These are phyloP conservation scores for Thalassaphorura encarpata DNA, from an alignment of 1,140 invertebrate species.

Conservation along the genomic window DNA sequence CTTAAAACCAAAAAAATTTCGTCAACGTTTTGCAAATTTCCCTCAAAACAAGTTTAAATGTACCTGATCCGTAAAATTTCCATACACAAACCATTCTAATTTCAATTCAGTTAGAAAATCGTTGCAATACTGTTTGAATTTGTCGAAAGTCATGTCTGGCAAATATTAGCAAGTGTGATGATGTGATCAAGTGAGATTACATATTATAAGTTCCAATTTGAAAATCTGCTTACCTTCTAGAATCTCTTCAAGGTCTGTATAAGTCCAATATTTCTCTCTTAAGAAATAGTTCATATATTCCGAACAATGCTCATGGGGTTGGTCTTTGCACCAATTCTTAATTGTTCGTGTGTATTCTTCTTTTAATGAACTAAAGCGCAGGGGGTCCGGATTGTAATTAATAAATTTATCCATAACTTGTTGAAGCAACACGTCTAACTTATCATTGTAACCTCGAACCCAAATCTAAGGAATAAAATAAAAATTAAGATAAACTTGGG, in stretches of 20 bases:
- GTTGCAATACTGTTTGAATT: conserved; percentile 60
- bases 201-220: not conserved
- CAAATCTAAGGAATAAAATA: too few species aligned
- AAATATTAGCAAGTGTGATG: conserved; percentile 21
- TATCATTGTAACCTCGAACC: conserved; percentile 83
- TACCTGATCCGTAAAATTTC: conserved; percentile 54
- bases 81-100: conserved; percentile 74
- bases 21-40: too few species aligned
- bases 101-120: conserved; percentile 67
- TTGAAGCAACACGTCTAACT: conserved; percentile 71
- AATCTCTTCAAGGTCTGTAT: conserved; percentile 38
- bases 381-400: conserved; percentile 66
- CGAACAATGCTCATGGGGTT: conserved; percentile 77
- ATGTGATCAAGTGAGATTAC: too few species aligned
- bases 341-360: conserved; percentile 55
- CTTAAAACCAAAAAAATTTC: too few species aligned
- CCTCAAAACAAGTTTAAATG: too few species aligned
- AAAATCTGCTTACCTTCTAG: conserved; percentile 50
- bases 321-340: conserved; percentile 74
- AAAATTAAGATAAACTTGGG: too few species aligned
- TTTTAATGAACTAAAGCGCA: conserved; percentile 81
- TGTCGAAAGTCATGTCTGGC: conserved; percentile 64
- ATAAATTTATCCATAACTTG: conserved; percentile 79
- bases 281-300: not conserved
- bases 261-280: not conserved